Evolutionary conservation across 2,113 vertebrate species (phyloP).

Genomic region (Eurypyga helias): DNA sequence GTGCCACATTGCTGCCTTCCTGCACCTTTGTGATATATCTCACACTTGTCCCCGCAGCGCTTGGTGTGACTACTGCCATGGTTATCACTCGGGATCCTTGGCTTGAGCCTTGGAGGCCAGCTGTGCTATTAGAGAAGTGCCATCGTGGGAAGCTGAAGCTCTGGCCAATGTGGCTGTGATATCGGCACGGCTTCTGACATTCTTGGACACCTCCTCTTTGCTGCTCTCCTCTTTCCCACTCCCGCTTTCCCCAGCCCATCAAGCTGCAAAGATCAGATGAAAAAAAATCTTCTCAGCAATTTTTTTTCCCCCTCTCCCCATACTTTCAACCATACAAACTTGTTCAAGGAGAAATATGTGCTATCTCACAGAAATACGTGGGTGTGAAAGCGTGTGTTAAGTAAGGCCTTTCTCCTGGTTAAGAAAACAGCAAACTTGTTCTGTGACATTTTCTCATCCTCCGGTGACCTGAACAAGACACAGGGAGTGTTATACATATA

Average conservation of each 20-base stretch:
- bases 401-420: constrained; percentile 7
- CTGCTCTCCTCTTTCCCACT: background rate
- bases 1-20: background rate
- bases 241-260: background rate
- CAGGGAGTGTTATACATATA: constrained; percentile 7
- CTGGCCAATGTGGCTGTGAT: background rate
- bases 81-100: background rate
- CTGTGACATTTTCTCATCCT: constrained; percentile 59
- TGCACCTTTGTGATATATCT: background rate
- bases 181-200: background rate
- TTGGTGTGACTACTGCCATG: fast-evolving
- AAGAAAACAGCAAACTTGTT: constrained; percentile 47
- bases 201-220: background rate
- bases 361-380: background rate
- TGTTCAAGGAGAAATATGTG: background rate
- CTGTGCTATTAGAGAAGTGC: constrained; percentile 6
- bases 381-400: background rate
- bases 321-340: background rate
- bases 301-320: fast-evolving
- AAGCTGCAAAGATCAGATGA: background rate
- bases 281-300: background rate
- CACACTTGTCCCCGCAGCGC: background rate
- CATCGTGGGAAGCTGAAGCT: constrained; percentile 8
- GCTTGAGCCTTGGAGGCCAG: background rate
- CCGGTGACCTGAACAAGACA: background rate